Base-by-base conservation (phyloP, 1,140 invertebrate genomes). In the Heliconius hermathena region DNA sequence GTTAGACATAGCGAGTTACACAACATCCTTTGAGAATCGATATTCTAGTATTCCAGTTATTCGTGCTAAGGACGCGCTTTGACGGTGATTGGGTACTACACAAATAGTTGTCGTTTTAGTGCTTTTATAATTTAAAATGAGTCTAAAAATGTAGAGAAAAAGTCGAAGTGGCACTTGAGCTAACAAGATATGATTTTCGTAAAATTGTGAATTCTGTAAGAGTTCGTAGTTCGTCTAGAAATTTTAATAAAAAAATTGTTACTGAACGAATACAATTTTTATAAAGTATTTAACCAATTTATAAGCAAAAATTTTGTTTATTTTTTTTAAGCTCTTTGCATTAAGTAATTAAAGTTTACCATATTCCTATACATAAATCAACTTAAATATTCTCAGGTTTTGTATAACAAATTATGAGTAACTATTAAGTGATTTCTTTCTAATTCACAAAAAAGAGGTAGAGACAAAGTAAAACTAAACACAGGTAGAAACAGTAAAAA, bases 41-140 rank as follows among this genome's bases (percentile, higher is more conserved):
- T 57, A 76, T 73, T 75, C 66, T 80, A 80, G 52, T 66, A 80
- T 76, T 76, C 79, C 60, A 80, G 71, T 54, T 75, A 76, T 76
- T 70, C 70, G 70, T 80, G 79, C 74, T 76, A 80, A 76, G 79
- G 79, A 73, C 74, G 54, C 49, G 41, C 49, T 72, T 71, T 38
- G 57, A 75, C 73, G 54, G 49, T 71, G 22, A 74, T 77, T 74
- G 71, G 33, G 66, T 71, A 70, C 74, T 70, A 70, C 29, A 74
- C 71, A 66, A 78, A 76, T 46, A 46, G 36, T 70, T 71, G 78
- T n/a, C 22, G 52, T 76, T 60, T 22, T 46, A 66, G 29, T 80
- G 52, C 33, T 72, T 74, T 29, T 74, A 72, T 73, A n/a, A 71
- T 26, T 66, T 66, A 2, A 66, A 60, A 60, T n/a, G 57, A 60